A percentile compares a stretch with the other conserved stretches of the same genome.
Conservation (phyloP, 2,113 vertebrate genomes). For the Uria lomvia region DNA sequence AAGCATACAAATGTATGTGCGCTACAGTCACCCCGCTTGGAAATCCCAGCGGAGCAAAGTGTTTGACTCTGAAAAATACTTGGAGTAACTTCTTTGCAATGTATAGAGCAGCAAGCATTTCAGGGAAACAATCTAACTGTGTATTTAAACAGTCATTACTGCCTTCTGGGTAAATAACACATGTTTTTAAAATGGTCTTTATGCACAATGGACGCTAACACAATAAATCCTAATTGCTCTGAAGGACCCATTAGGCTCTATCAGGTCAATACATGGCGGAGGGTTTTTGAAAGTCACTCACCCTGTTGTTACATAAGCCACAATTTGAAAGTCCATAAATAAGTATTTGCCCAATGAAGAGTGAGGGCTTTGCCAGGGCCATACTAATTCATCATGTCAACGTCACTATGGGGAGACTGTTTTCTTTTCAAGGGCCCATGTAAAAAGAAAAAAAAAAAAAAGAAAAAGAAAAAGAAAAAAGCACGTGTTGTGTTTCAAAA, state of each 20-base stretch:
- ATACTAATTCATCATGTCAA: conserved; percentile 62
- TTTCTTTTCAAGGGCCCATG: conserved; percentile 12
- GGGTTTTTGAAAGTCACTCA: conserved; percentile 54
- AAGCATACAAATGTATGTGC: neutral
- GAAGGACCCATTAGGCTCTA: conserved; percentile 69
- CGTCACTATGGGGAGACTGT: conserved; percentile 3
- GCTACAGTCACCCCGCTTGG: neutral
- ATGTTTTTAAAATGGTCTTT: conserved; percentile 54
- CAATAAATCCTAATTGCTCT: conserved; percentile 70
- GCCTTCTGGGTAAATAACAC: conserved; percentile 66
- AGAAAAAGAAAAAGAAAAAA: neutral
- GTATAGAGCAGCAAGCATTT: conserved; percentile 2
- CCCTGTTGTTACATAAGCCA: conserved; percentile 31
- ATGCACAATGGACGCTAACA: conserved; percentile 53
- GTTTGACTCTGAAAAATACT: conserved; percentile 14
- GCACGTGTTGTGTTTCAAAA: neutral
- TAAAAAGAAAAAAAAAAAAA: neutral
- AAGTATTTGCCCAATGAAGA: conserved; percentile 63
- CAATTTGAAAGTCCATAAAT: conserved; percentile 49
- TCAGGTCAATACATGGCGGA: conserved; percentile 29
- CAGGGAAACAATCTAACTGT: conserved; percentile 4
- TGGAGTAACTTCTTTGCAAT: conserved; percentile 1
- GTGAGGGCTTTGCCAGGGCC: conserved; percentile 40
- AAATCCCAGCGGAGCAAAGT: neutral
- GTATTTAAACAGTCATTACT: conserved; percentile 65